Conservation (phyloP, 2,113 vertebrate species). For the Murina feae region DNA sequence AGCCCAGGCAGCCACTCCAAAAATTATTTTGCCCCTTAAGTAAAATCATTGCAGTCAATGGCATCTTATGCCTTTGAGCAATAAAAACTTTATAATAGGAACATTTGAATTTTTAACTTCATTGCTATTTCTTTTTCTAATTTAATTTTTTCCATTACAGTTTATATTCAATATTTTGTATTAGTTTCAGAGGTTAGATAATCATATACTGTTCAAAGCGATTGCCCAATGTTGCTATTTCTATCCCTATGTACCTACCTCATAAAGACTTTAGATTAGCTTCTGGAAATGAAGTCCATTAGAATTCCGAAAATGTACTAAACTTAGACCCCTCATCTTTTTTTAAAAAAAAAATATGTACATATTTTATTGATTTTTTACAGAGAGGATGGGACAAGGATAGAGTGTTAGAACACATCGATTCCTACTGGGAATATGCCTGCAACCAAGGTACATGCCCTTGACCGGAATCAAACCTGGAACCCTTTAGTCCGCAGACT, state of each 20-base stretch:
- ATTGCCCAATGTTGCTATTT: neutral
- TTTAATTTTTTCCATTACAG: neutral
- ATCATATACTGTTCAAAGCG: neutral
- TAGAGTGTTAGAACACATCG: no score
- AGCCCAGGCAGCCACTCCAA: neutral
- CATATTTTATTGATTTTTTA: no score
- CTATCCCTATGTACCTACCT: neutral
- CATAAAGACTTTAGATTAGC: neutral
- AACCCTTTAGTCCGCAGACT: no score
- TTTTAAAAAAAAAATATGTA: no score
- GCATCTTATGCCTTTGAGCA: neutral
- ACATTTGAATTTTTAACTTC: neutral
- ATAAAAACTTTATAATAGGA: neutral
- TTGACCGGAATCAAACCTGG: no score
- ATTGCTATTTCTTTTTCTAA: neutral
- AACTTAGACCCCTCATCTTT: neutral
- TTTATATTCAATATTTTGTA: neutral
- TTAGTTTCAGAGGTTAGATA: neutral
- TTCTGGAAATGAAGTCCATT: neutral
- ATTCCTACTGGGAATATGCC: no score
- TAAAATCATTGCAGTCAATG: neutral
- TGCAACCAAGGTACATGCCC: no score
- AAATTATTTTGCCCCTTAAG: slow-evolving; percentile 17
- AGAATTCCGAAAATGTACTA: neutral
- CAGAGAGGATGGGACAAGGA: no score